Evolutionary conservation across 35 echinoderm and acorn worm species (phyloP), one percentile per base, ranked within the genome.

Genomic region (Chiridota heheva): DNA sequence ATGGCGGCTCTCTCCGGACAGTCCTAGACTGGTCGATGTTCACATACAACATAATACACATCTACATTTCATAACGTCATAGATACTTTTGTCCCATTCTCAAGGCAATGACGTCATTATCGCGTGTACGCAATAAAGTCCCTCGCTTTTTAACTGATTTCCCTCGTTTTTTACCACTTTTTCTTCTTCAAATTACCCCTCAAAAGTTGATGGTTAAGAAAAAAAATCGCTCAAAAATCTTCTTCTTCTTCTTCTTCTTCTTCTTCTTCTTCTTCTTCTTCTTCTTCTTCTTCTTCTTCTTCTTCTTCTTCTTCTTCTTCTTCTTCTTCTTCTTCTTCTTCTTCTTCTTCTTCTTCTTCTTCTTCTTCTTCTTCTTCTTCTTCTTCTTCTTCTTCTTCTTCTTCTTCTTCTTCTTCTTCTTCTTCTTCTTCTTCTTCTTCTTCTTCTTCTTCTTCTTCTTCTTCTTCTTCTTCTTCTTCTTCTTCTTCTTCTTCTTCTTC

Each of bases 221-320:
- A n/a, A n/a, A n/a, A n/a, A n/a, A n/a, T n/a, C n/a, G n/a, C n/a
- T n/a, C n/a, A n/a, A n/a, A n/a, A n/a, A n/a, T n/a, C 47, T 51
- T 51, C 47, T 51, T 51, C 47, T 51, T 51, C 47, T 51, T 51
- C 47, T 51, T 51, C 47, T 51, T 51, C 47, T 51, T 51, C 47
- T 51, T 51, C 47, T 51, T 51, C 47, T 51, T 51, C 47, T 51
- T 51, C 47, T 51, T 51, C 47, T 51, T 51, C 47, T 51, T 51
- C 47, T 51, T 51, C 47, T 51, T 51, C 47, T 51, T 51, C 47
- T 51, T 51, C 47, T 51, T 51, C 47, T 51, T 51, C 47, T 51
- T 51, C 47, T 51, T 51, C 47, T 51, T 51, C 47, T 51, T 51
- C 47, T 51, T 51, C 47, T 51, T 51, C 47, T 51, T 51, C 47